phyloP scores from a whole-genome alignment of 1,140 invertebrate species.

The Dryas iulia region DNA sequence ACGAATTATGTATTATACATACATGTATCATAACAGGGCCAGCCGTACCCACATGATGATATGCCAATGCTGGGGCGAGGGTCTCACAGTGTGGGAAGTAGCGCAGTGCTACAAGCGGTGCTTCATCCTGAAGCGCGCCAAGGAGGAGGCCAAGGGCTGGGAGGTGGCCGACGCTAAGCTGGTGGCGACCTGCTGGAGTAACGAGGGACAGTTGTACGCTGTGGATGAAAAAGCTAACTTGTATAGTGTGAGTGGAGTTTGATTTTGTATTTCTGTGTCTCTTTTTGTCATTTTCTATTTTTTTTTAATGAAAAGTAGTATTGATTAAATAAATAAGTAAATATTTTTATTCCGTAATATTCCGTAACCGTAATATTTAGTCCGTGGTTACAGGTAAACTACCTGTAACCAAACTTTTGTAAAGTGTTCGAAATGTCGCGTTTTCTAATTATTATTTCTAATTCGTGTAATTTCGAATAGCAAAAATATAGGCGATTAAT shows the following conservation, averaged over 20 bases:
- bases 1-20: too few relatives aligned
- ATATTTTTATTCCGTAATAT: too few relatives aligned
- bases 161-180: constrained; percentile 53
- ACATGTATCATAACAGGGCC: constrained; percentile 39
- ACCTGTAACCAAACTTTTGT: too few relatives aligned
- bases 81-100: constrained; percentile 71
- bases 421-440: too few relatives aligned
- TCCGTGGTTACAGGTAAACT: too few relatives aligned
- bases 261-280: not conserved
- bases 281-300: too few relatives aligned
- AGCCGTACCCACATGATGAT: constrained; percentile 61
- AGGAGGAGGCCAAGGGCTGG: constrained; percentile 51
- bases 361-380: too few relatives aligned
- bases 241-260: constrained; percentile 52
- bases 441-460: too few relatives aligned
- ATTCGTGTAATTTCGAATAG: too few relatives aligned
- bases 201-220: constrained; percentile 68
- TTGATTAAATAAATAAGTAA: too few relatives aligned
- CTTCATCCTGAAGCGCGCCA: constrained; percentile 54
- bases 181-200: constrained; percentile 60
- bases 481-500: too few relatives aligned
- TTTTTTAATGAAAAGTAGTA: too few relatives aligned
- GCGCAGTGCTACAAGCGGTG: constrained; percentile 66
- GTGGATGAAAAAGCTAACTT: constrained; percentile 60
- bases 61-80: constrained; percentile 65